Evolutionary conservation across 2,113 vertebrate species (phyloP).

Genomic region (Antechinus stuartii): DNA sequence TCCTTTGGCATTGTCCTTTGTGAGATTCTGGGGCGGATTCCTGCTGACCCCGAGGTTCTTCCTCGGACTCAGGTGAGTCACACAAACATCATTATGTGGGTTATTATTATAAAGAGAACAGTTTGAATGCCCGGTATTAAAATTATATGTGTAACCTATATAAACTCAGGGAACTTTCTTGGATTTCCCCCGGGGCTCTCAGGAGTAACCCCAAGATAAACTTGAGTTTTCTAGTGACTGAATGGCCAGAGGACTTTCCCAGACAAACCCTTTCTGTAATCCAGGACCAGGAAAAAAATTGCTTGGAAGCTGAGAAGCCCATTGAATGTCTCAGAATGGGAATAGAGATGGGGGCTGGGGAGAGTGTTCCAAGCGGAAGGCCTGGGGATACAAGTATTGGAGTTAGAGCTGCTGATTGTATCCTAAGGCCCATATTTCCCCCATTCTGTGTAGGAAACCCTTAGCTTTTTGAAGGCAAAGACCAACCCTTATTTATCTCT

Average conservation of each 20-base stretch:
- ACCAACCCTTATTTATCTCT: not conserved
- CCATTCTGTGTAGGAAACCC: not conserved
- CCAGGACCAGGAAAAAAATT: not conserved
- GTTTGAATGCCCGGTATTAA: not conserved
- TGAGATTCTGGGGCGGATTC: constrained; percentile 91
- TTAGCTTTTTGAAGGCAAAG: not conserved
- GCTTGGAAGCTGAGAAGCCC: not conserved
- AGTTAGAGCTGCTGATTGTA: not conserved
- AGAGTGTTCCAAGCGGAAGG: not conserved
- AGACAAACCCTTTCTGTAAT: not conserved
- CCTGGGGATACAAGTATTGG: not conserved
- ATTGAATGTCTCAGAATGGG: not conserved
- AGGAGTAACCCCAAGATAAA: not conserved
- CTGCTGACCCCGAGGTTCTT: constrained; percentile 91
- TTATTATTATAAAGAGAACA: not conserved
- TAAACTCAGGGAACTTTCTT: not conserved
- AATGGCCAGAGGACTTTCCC: not conserved
- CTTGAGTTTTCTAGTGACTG: not conserved
- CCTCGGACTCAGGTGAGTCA: constrained; percentile 89
- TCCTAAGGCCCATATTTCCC: not conserved
- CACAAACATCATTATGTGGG: not conserved
- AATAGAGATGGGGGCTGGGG: not conserved
- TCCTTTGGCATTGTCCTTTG: constrained; percentile 94
- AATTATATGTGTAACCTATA: not conserved
- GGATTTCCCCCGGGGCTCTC: not conserved